A percentile compares a stretch with the other conserved stretches of the same genome.
Conservation (phyloP, 2,113 vertebrate species). For the Pipa parva region DNA sequence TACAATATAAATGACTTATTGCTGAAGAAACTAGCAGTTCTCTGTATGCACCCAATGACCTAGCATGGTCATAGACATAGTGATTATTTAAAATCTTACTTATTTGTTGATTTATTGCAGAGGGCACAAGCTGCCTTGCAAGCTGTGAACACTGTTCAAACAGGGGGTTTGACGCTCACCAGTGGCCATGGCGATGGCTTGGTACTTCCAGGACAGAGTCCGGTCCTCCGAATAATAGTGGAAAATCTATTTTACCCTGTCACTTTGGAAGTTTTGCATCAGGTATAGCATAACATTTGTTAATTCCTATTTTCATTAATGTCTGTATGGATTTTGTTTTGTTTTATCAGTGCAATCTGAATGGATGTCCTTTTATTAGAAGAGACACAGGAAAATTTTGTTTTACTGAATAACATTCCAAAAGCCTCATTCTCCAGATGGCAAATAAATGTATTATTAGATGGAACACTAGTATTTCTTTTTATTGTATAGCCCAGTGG, state of each 20-base stretch:
- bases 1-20: too few species aligned
- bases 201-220: constrained; percentile 52
- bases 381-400: neutral
- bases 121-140: constrained; percentile 61
- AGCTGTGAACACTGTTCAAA: constrained; percentile 56
- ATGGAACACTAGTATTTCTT: too few species aligned
- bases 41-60: neutral
- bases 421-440: too few species aligned
- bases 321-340: constrained; percentile 11
- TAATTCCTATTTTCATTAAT: constrained; percentile 2
- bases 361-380: neutral
- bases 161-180: constrained; percentile 51
- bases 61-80: too few species aligned
- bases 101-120: constrained; percentile 55
- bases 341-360: neutral
- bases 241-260: constrained; percentile 74
- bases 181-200: constrained; percentile 48
- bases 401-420: too few species aligned
- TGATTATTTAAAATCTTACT: too few species aligned
- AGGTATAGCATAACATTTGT: constrained; percentile 67
- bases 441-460: too few species aligned
- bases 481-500: too few species aligned
- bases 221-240: constrained; percentile 74
- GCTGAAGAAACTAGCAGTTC: neutral
- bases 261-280: constrained; percentile 72